phyloP scores from a whole-genome alignment of 2,888 invertebrate species.

The Darwinula stevensoni region DNA sequence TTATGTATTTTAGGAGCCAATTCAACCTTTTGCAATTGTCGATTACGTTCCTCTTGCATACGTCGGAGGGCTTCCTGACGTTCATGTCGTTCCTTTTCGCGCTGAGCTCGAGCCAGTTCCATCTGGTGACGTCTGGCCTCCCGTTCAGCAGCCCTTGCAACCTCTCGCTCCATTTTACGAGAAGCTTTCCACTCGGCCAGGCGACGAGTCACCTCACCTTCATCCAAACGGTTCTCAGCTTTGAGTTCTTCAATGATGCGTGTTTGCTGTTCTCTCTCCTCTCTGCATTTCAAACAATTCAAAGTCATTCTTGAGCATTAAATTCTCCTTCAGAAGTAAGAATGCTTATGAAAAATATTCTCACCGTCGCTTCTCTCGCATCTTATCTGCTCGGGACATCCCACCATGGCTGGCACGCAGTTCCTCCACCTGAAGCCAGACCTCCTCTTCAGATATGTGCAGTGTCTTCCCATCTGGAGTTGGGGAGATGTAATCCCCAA shows the following conservation, averaged over 20 bases:
- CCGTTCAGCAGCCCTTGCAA: background rate
- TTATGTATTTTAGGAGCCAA: no score
- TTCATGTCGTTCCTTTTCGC: slow-evolving; percentile 39
- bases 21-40: no score
- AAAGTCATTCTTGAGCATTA: no score
- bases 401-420: no score
- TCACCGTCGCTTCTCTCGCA: no score
- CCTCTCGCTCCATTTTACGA: background rate
- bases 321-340: no score
- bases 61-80: slow-evolving; percentile 30
- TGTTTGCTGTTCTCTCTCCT: background rate
- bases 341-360: no score
- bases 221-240: background rate
- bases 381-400: no score
- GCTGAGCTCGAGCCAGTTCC: background rate
- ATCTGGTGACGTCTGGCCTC: background rate
- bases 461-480: background rate
- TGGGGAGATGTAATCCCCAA: slow-evolving; percentile 50
- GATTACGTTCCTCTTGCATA: slow-evolving; percentile 24
- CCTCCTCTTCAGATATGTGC: background rate
- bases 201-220: background rate
- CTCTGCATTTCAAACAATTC: no score
- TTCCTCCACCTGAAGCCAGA: no score
- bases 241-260: background rate
- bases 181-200: background rate